These are phyloP conservation scores for Phenacoccus solenopsis DNA, from an alignment of 1,140 invertebrate species.

Conservation along the genomic window DNA sequence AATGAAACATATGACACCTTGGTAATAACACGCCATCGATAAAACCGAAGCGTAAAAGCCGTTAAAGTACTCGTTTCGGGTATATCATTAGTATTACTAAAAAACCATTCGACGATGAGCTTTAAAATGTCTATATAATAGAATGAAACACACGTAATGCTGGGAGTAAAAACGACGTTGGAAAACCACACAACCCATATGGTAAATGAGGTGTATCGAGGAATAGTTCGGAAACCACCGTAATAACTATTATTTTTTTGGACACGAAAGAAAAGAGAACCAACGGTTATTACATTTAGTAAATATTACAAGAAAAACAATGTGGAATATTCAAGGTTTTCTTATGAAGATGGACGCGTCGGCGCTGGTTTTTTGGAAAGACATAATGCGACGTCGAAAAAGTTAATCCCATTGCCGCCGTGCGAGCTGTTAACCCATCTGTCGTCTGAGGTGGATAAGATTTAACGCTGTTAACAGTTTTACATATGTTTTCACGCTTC, in stretches of 20 bases:
- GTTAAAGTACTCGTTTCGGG: neutral
- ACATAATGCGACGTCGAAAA: neutral
- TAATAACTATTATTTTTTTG: neutral
- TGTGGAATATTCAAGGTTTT: neutral
- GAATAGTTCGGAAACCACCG: neutral
- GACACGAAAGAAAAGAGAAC: neutral
- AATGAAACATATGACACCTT: slow-evolving; percentile 1
- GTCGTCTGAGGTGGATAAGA: neutral
- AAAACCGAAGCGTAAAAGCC: neutral
- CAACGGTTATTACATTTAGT: neutral
- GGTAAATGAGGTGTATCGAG: neutral
- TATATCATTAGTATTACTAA: neutral
- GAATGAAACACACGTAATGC: no score
- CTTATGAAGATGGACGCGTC: no score
- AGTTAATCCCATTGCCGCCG: neutral
- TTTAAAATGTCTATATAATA: neutral
- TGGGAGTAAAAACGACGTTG: no score
- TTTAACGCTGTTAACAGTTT: neutral
- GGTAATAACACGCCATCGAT: neutral
- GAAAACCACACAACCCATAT: slow-evolving; percentile 1
- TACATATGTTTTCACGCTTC: neutral
- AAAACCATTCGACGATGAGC: neutral
- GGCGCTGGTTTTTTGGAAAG: no score
- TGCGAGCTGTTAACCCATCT: neutral
- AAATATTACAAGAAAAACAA: neutral